These are phyloP conservation scores for Anastrepha ludens DNA, from an alignment of 1,140 invertebrate genomes.

Conservation along the genomic window DNA sequence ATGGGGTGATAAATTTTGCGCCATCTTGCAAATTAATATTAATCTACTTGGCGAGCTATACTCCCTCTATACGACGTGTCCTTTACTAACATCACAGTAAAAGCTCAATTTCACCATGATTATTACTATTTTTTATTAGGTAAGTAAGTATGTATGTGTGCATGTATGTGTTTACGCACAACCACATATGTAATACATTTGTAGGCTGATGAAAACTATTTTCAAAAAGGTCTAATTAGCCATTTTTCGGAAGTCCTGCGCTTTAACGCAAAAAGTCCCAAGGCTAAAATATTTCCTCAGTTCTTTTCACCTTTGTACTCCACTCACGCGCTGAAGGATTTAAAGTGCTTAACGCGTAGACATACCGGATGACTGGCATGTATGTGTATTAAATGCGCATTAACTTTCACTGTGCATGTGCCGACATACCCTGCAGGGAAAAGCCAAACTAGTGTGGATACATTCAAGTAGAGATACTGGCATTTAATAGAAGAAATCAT, in stretches of 20 bases:
- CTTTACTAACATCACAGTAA: too few species aligned
- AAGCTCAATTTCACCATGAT: too few species aligned
- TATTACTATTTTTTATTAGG: too few species aligned
- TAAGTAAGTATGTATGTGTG: not conserved
- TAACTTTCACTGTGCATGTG: not conserved
- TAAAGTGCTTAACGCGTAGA: not conserved
- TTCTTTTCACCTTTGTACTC: not conserved
- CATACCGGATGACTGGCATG: not conserved
- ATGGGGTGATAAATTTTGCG: too few species aligned
- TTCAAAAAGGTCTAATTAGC: slow-evolving; percentile 38
- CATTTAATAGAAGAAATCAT: too few species aligned
- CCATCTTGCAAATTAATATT: too few species aligned
- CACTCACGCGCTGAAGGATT: not conserved
- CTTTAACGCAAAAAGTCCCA: not conserved
- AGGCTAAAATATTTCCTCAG: not conserved
- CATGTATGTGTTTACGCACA: not conserved
- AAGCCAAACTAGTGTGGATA: not conserved
- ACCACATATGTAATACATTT: not conserved
- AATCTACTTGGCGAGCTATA: too few species aligned
- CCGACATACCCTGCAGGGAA: not conserved
- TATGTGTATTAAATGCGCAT: slow-evolving; percentile 26
- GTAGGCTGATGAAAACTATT: not conserved
- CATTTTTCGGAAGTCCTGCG: slow-evolving; percentile 3
- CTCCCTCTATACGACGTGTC: too few species aligned
- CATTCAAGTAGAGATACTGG: too few species aligned